These are phyloP conservation scores for Anadara kagoshimensis DNA, from an alignment of 1,140 invertebrate genomes.

Conservation along the genomic window DNA sequence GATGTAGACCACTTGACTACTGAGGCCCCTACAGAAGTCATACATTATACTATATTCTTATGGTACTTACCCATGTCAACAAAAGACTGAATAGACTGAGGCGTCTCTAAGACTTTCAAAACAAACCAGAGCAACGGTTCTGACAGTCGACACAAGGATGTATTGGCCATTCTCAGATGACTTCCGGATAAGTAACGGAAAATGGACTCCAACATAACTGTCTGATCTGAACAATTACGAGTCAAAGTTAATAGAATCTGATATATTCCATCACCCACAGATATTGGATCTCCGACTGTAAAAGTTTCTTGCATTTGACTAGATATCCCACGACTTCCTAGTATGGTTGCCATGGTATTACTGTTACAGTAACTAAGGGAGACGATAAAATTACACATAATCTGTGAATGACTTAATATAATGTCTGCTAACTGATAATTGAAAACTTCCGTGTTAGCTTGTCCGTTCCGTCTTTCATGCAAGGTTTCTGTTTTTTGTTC, in stretches of 20 bases:
- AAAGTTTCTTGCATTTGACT: slow-evolving; percentile 63
- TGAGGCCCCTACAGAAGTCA: too few relatives aligned
- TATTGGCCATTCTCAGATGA: slow-evolving; percentile 26
- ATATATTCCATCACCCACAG: slow-evolving; percentile 88
- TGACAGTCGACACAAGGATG: slow-evolving; percentile 76
- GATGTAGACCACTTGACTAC: too few relatives aligned
- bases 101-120: slow-evolving; percentile 82
- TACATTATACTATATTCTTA: background rate
- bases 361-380: slow-evolving; percentile 79
- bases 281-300: slow-evolving; percentile 77
- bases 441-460: slow-evolving; percentile 22
- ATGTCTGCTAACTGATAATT: slow-evolving; percentile 66
- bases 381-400: slow-evolving; percentile 86
- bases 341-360: slow-evolving; percentile 73
- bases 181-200: slow-evolving; percentile 81
- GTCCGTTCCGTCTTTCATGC: slow-evolving; percentile 26
- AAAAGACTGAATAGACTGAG: slow-evolving; percentile 81
- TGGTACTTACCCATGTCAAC: slow-evolving; percentile 76
- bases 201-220: slow-evolving; percentile 83
- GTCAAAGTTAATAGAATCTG: slow-evolving; percentile 85
- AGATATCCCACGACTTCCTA: slow-evolving; percentile 62
- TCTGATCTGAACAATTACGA: slow-evolving; percentile 82
- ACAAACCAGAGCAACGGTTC: slow-evolving; percentile 86
- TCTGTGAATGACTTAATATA: slow-evolving; percentile 74
- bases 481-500: slow-evolving; percentile 59